Base-by-base conservation (phyloP, 2,797 vertebrate genomes). In the Carapus acus region DNA sequence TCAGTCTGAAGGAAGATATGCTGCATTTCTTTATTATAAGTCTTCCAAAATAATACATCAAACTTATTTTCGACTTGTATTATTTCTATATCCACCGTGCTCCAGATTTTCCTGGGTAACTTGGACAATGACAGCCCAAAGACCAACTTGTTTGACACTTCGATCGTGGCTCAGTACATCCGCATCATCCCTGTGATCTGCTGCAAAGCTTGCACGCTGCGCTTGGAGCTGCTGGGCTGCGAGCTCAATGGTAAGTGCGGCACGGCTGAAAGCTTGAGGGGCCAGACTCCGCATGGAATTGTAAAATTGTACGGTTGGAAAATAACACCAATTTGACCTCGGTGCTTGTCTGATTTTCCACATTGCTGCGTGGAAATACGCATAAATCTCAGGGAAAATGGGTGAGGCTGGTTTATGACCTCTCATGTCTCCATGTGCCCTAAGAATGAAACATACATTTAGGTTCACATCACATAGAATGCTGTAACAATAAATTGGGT, bases 191-290 rank as follows among this genome's bases (percentile, higher is more conserved):
- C 95, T 0, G 73, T 91, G 65, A 65, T 85, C 34, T 99, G 92
- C 54, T 88, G 86, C 55, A 85, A 85, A 0, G 90, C 88, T 38
- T 99, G 96, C 80, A 97, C 96, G 0, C 83, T 98, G 69, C 94
- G 96, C 61, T 89, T 98, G 43, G 96, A 99, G 73, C 88, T 99
- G 51, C 85, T 96, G 31, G 96, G 96, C 86, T 99, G 96, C 6
- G 94, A 98, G 74, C 78, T 95, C 58, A 90, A 91, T 0, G 93
- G 96, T 99, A 92, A 93, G 83, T 38, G 42, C n/a, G n/a, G n/a
- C n/a, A n/a, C n/a, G n/a, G n/a, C 15, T 20, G 15, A 15, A 21
- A 20, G 31, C 29, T n/a, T n/a, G n/a, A n/a, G n/a, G n/a, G n/a
- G n/a, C 14, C 12, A 4, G 31, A 8, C 14, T 9, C 24, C 24